phyloP scores from a whole-genome alignment of 2,797 vertebrate genomes.

The Ctenopoma multispine region DNA sequence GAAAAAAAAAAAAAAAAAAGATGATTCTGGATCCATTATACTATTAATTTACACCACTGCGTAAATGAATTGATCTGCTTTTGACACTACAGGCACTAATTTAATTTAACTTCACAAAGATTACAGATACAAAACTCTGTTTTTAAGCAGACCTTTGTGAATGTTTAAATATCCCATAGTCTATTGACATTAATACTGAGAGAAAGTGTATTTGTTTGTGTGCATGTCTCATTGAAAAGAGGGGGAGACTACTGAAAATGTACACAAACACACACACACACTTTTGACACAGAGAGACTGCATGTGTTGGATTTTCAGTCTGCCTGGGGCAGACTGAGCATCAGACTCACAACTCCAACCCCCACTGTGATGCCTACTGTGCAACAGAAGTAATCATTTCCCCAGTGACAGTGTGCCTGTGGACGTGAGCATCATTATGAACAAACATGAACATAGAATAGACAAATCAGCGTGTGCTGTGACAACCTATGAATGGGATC shows the following conservation, averaged over 20 bases:
- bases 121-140: background rate
- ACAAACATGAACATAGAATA: slow-evolving; percentile 23
- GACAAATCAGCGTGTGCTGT: slow-evolving; percentile 3
- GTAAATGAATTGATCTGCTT: background rate
- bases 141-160: too few relatives aligned
- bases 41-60: too few relatives aligned
- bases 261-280: too few relatives aligned
- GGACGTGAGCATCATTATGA: slow-evolving; percentile 31
- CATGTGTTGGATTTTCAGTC: slow-evolving; percentile 17
- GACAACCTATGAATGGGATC: slow-evolving; percentile 37
- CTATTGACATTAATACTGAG: background rate
- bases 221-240: slow-evolving; percentile 4
- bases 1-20: too few relatives aligned
- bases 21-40: too few relatives aligned
- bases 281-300: slow-evolving; percentile 3
- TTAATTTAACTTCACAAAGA: background rate
- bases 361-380: slow-evolving; percentile 38
- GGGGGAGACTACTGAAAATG: background rate
- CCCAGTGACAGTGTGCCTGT: slow-evolving; percentile 27
- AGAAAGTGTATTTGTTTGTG: slow-evolving; percentile 5
- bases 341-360: slow-evolving; percentile 36
- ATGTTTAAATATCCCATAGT: background rate
- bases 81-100: slow-evolving; percentile 21
- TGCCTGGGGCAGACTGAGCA: slow-evolving; percentile 29
- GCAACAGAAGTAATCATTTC: slow-evolving; percentile 48